Evolutionary conservation across 1,140 invertebrate genomes (phyloP), one percentile per base, ranked within the genome.

Genomic region (Scaptomyza graminum): DNA sequence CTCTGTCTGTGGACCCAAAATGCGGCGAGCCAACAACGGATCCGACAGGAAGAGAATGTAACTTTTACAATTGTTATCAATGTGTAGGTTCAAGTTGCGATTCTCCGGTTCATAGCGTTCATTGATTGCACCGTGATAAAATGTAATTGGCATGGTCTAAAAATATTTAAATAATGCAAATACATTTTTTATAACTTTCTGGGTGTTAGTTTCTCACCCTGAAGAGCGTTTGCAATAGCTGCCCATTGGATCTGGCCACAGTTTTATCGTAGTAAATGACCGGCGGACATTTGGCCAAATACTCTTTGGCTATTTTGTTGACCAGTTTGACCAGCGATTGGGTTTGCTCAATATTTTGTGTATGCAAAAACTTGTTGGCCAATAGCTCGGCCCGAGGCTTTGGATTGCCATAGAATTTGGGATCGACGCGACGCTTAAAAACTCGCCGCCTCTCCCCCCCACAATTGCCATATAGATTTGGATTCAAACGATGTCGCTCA

Each of bases 1-100:
- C 0, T 90, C 81, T 0, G 93, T 92, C 83, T 95, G 92, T 65
- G 94, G 92, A 0, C 93, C 93, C n/a, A 95, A 87, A 12, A 95
- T 91, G 39, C 93, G 92, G 3, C 91, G 92, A 39, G 93, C 92
- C 60, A 84, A 92, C 74, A 93, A 92, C 5, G 95, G 93, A 84
- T 95, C 94, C n/a, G 93, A 92, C 15, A 95, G 72, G 79, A 95
- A 95, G 1, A 95, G 72, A 49, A 96, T 93, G 61, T 94, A 95
- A 79, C 93, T 94, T 34, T 93, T 91, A 78, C 95, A 95, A 52
- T 79, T 88, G 93, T 91, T 69, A 7, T 82, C 88, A 5, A 83
- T 79, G 11, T 90, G 74, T 5, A 16, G 25, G 7, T 74, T 82
- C 0, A 91, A 74, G 8, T 56, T 52, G 5, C 18, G 7, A 75